These are phyloP conservation scores for Phalera bucephala DNA, from an alignment of 2,888 invertebrate species.

Conservation along the genomic window DNA sequence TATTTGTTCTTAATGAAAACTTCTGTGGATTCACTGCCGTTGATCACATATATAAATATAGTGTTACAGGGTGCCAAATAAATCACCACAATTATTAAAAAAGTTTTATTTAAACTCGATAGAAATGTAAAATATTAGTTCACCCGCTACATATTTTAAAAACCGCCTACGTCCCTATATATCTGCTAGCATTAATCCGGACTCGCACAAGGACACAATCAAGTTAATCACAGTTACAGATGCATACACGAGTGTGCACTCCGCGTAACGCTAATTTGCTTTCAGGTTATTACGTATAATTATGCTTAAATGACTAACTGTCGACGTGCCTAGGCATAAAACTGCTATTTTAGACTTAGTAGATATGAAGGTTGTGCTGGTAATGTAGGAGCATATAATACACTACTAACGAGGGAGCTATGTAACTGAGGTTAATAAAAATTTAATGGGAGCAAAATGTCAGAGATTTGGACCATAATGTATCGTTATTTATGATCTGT, in stretches of 20 bases:
- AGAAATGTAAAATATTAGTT: too few relatives aligned
- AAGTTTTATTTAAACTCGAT: too few relatives aligned
- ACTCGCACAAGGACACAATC: constrained; percentile 35
- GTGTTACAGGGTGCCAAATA: too few relatives aligned
- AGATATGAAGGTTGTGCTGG: not conserved
- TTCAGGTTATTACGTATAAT: constrained; percentile 19
- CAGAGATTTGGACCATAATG: too few relatives aligned
- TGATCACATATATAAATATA: not conserved
- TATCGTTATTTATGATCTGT: too few relatives aligned
- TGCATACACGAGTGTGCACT: constrained; percentile 24
- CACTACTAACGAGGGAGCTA: not conserved
- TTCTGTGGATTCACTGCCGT: too few relatives aligned
- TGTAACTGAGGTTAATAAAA: not conserved
- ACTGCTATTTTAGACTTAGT: not conserved
- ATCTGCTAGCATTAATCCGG: too few relatives aligned
- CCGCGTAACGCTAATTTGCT: constrained; percentile 26
- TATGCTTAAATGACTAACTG: constrained; percentile 11
- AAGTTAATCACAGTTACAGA: constrained; percentile 32
- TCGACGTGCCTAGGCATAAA: constrained; percentile 1
- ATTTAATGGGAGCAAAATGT: not conserved
- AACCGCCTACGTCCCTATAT: too few relatives aligned
- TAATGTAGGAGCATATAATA: not conserved
- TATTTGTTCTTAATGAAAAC: too few relatives aligned
- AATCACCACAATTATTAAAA: too few relatives aligned
- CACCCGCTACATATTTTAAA: too few relatives aligned